phyloP scores from a whole-genome alignment of 2,888 invertebrate species.

The Monochamus alternatus region DNA sequence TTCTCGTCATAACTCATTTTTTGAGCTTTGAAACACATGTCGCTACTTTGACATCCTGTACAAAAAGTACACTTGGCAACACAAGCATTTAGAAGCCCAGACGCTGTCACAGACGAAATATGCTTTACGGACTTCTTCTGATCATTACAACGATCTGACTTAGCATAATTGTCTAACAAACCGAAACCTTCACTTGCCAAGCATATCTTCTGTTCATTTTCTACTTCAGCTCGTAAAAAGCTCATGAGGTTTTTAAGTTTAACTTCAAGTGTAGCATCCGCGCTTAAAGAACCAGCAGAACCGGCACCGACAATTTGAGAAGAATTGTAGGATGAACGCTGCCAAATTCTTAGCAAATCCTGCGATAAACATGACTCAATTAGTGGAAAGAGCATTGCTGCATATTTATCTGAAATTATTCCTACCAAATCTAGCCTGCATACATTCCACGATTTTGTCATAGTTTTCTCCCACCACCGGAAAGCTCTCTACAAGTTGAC shows the following conservation, averaged over 20 bases:
- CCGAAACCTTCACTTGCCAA: slow-evolving; percentile 35
- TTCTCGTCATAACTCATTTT: slow-evolving; percentile 21
- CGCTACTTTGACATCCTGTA: slow-evolving; percentile 9
- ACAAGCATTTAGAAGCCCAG: slow-evolving; percentile 4
- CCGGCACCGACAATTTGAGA: not conserved
- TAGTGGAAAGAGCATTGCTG: no score
- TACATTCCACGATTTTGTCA: slow-evolving; percentile 42
- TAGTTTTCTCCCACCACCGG: slow-evolving; percentile 49
- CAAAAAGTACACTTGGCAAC: slow-evolving; percentile 32
- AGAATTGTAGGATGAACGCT: slow-evolving; percentile 36
- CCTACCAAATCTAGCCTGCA: slow-evolving; percentile 58
- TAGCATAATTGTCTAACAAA: slow-evolving; percentile 12
- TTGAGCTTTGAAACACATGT: slow-evolving; percentile 30
- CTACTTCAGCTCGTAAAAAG: slow-evolving; percentile 19
- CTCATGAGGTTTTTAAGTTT: slow-evolving; percentile 24
- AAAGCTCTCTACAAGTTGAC: slow-evolving; percentile 52
- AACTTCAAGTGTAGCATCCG: not conserved
- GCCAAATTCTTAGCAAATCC: slow-evolving; percentile 55
- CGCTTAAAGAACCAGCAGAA: not conserved
- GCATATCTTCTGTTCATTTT: slow-evolving; percentile 8
- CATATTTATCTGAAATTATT: slow-evolving; percentile 28
- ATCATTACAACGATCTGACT: not conserved
- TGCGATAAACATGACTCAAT: slow-evolving; percentile 13
- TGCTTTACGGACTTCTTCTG: not conserved
- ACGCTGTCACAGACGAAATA: not conserved